A percentile compares a stretch with the other conserved stretches of the same genome.
Conservation (phyloP, 1,140 invertebrate genomes). For the Temnothorax nylanderi region DNA sequence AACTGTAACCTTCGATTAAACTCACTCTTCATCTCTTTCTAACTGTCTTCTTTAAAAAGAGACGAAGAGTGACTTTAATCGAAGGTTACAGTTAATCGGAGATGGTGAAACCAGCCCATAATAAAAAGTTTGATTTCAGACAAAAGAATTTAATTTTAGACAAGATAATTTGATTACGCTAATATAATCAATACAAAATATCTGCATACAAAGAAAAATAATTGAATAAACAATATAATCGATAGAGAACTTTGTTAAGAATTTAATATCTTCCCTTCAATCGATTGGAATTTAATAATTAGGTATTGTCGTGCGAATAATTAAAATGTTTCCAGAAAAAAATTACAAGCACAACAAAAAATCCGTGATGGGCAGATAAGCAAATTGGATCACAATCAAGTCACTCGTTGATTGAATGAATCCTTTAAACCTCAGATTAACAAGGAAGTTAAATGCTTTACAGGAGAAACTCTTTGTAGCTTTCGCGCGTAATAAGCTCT, state of each 20-base stretch:
- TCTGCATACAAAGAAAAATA: background rate
- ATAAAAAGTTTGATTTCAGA: background rate
- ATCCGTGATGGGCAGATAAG: background rate
- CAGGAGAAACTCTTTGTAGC: background rate
- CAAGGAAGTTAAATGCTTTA: constrained; percentile 2
- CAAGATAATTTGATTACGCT: background rate
- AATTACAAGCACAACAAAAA: background rate
- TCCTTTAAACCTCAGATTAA: background rate
- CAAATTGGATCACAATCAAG: constrained; percentile 15
- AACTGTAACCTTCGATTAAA: too few relatives aligned
- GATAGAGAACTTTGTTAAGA: background rate
- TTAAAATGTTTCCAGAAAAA: background rate
- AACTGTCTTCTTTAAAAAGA: too few relatives aligned
- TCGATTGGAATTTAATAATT: background rate
- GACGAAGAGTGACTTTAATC: too few relatives aligned
- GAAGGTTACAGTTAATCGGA: too few relatives aligned
- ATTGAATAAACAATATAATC: background rate
- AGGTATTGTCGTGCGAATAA: background rate
- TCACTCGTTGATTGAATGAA: background rate
- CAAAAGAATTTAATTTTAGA: background rate
- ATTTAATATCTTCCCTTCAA: background rate
- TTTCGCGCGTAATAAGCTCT: background rate
- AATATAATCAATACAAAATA: background rate
- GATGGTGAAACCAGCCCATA: too few relatives aligned
- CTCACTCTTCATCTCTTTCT: too few relatives aligned